phyloP scores from a whole-genome alignment of 1,140 invertebrate species.

The Steinernema khuongi region DNA sequence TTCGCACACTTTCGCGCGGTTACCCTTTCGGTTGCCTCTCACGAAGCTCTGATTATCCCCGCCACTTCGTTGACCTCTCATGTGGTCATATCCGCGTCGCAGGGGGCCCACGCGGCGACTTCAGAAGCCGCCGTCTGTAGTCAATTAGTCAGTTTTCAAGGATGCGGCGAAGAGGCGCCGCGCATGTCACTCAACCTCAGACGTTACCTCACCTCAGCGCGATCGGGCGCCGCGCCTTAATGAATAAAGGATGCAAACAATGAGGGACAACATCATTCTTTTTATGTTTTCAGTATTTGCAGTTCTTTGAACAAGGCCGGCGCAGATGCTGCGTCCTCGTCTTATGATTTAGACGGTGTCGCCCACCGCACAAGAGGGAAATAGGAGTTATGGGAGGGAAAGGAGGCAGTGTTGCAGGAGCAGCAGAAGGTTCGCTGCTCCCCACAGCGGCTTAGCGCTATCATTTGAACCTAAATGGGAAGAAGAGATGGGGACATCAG shows the following conservation, averaged over 20 bases:
- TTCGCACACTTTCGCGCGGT: neutral
- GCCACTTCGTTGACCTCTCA: slow-evolving; percentile 15
- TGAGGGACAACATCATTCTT: neutral
- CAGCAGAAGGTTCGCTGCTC: too few relatives aligned
- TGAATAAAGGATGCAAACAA: neutral
- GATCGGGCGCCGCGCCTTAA: neutral
- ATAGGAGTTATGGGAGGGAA: neutral
- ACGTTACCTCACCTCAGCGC: slow-evolving; percentile 4
- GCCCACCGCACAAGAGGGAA: neutral
- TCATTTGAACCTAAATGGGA: too few relatives aligned
- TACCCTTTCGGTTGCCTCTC: neutral
- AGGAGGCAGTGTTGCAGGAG: too few relatives aligned
- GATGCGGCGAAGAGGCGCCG: neutral
- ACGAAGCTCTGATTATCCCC: neutral
- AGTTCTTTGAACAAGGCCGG: neutral
- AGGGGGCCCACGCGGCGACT: neutral
- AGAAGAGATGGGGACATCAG: too few relatives aligned
- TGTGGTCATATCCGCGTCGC: neutral
- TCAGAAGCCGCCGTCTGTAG: neutral
- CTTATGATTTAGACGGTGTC: too few relatives aligned
- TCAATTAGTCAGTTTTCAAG: neutral
- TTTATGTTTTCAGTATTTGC: slow-evolving; percentile 7
- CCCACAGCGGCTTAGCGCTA: too few relatives aligned
- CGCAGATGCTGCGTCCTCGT: neutral
- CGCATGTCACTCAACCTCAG: neutral